Base-by-base conservation (phyloP, 2,888 invertebrate species). In the Apantesis nais region DNA sequence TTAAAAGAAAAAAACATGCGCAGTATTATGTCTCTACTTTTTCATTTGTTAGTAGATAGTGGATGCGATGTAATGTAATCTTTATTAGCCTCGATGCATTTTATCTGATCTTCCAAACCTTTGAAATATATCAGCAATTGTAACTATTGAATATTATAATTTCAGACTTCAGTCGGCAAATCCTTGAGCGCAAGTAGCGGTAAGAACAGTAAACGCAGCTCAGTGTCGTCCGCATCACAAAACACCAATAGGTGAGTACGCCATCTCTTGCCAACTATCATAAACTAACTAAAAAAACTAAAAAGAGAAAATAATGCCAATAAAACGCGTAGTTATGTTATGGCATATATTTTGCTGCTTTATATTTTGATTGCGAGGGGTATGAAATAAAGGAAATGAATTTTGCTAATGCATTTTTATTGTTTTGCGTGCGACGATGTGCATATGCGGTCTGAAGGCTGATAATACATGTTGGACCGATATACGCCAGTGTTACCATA, bases 271-370 rank as follows among this genome's bases (percentile, higher is more conserved):
- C 48, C 70, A 19, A 29, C 25, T 62, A 67, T 64, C 52, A 52
- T 64, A 62, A 74, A 73, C 69, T 74, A 75, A 71, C 66, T 67
- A 81, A 78, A 14, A 77, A 65, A 75, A 69, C 66, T 72, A 78
- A 76, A 68, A 58, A 69, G 65, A 29, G 67, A 76, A 74, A 78
- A 77, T 77, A 73, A 70, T 75, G 79, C 78, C 76, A 79, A 73
- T 78, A 78, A 72, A 61, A 80, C 78, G 81, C 75, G 75, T 82
- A 80, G 83, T 83, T 84, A 88, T 90, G 85, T 89, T 67, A 88
- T 89, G 89, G 90, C 89, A 87, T 91, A 93, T 94, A 83, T 90
- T 93, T 94, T 94, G 94, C 93, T 88, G 94, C 94, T 94, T 93
- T 87, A 84, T 91, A 89, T 92, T 87, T 91, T 91, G 72, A 90